phyloP scores from a whole-genome alignment of 2,797 vertebrate species.

The Nannoperca australis region DNA sequence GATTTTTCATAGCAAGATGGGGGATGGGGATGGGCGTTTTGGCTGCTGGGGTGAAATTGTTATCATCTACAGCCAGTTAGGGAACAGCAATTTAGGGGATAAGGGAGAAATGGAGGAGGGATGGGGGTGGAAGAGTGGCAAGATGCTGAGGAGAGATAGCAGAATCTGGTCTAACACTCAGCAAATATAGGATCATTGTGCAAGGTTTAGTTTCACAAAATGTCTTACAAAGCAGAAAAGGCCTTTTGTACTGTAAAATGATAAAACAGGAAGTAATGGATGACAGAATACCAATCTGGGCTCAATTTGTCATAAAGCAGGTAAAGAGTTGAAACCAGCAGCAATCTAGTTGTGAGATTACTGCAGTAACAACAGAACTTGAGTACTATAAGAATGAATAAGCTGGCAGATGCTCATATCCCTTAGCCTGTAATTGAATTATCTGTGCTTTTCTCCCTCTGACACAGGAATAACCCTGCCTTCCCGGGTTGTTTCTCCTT shows the following conservation, averaged over 20 bases:
- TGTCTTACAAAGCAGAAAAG: slow-evolving; percentile 46
- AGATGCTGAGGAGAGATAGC: slow-evolving; percentile 58
- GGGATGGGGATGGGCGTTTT: slow-evolving; percentile 32
- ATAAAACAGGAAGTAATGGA: slow-evolving; percentile 11
- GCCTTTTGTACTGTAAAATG: slow-evolving; percentile 34
- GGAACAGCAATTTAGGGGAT: slow-evolving; percentile 77
- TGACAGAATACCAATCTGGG: slow-evolving; percentile 36
- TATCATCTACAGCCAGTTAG: slow-evolving; percentile 81
- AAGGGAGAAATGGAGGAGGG: slow-evolving; percentile 62
- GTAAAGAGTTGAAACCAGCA: slow-evolving; percentile 50
- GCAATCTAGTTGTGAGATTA: slow-evolving; percentile 50
- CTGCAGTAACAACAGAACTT: slow-evolving; percentile 52
- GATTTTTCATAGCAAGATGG: slow-evolving; percentile 76
- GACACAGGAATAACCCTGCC: slow-evolving; percentile 89
- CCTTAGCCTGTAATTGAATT: slow-evolving; percentile 86
- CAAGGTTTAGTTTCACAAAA: slow-evolving; percentile 46
- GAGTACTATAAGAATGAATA: slow-evolving; percentile 60
- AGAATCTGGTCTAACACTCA: slow-evolving; percentile 25
- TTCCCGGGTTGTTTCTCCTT: slow-evolving; percentile 85
- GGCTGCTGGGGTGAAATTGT: slow-evolving; percentile 78
- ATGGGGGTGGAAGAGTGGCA: slow-evolving; percentile 42
- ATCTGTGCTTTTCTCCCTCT: slow-evolving; percentile 85
- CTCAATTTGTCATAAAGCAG: slow-evolving; percentile 44
- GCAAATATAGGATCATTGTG: slow-evolving; percentile 35
- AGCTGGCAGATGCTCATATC: slow-evolving; percentile 75